These are phyloP conservation scores for Chelonoidis abingdonii DNA, from an alignment of 2,113 vertebrate genomes.

Conservation along the genomic window DNA sequence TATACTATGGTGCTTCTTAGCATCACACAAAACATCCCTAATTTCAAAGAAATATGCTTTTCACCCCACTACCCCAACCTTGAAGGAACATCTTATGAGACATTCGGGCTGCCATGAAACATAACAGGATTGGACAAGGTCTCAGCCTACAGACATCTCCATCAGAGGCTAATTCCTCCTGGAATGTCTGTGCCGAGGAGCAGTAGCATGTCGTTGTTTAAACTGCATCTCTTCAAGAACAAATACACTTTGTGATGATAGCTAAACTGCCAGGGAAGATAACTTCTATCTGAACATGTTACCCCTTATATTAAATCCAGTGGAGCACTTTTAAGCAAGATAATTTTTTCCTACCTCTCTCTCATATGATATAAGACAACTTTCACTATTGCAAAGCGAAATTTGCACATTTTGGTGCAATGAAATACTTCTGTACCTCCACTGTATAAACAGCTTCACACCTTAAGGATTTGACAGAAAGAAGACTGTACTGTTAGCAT, in stretches of 20 bases:
- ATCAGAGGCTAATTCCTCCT: not conserved
- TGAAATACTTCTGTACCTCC: not conserved
- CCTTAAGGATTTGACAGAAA: not conserved
- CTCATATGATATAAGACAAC: not conserved
- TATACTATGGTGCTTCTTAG: not conserved
- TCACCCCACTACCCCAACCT: too few species aligned
- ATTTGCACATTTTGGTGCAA: not conserved
- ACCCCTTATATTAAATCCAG: not conserved
- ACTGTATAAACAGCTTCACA: not conserved
- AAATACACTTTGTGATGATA: not conserved
- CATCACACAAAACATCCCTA: not conserved
- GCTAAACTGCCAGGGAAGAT: not conserved
- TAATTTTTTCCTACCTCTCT: not conserved
- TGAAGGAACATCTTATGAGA: not conserved
- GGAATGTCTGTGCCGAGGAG: not conserved
- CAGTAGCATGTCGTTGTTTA: not conserved
- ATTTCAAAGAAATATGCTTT: not conserved
- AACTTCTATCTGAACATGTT: not conserved
- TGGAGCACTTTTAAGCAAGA: not conserved
- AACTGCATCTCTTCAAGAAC: not conserved
- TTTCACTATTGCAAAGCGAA: not conserved
- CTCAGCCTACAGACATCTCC: not conserved
- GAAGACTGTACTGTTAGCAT: not conserved
- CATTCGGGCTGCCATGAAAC: not conserved
- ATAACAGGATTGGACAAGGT: not conserved